A percentile compares a stretch with the other conserved stretches of the same genome.
Evolutionary conservation across 1,140 invertebrate genomes (phyloP).

Genomic region (Camponotus floridanus): DNA sequence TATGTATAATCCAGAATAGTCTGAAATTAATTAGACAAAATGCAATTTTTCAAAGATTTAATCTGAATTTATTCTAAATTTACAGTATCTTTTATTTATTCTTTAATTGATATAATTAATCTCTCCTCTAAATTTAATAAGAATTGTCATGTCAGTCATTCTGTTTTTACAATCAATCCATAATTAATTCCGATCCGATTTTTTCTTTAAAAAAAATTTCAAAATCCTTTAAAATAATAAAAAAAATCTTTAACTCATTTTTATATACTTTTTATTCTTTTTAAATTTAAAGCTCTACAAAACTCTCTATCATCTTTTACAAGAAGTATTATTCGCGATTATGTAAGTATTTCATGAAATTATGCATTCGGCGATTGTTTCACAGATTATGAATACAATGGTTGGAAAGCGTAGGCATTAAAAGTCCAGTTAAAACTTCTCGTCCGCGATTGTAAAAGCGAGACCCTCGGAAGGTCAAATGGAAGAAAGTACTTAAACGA

Average conservation of each 20-base stretch:
- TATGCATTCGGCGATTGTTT: conserved; percentile 7
- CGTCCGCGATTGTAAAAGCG: conserved; percentile 27
- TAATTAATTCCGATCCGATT: conserved; percentile 18
- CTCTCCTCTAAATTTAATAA: background rate
- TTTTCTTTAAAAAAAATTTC: background rate
- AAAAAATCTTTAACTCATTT: background rate
- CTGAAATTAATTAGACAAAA: conserved; percentile 8
- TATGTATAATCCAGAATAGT: background rate
- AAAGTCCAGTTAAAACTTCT: conserved; percentile 39
- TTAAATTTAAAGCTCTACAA: background rate
- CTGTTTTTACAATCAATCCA: background rate
- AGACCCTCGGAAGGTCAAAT: conserved; percentile 37
- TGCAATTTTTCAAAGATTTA: background rate
- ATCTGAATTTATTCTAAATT: background rate
- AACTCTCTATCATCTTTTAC: background rate
- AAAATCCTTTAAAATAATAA: no score
- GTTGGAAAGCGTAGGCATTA: conserved; percentile 37
- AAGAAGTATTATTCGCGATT: background rate
- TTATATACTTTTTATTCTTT: conserved; percentile 13
- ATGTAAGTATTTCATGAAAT: background rate
- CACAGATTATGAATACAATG: conserved; percentile 15
- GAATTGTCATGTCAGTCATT: background rate
- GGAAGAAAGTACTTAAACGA: conserved; percentile 37
- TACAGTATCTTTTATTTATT: background rate
- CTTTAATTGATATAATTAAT: background rate